These are phyloP conservation scores for Chrysochloris asiatica DNA, from an alignment of 2,113 vertebrate genomes.

Conservation along the genomic window DNA sequence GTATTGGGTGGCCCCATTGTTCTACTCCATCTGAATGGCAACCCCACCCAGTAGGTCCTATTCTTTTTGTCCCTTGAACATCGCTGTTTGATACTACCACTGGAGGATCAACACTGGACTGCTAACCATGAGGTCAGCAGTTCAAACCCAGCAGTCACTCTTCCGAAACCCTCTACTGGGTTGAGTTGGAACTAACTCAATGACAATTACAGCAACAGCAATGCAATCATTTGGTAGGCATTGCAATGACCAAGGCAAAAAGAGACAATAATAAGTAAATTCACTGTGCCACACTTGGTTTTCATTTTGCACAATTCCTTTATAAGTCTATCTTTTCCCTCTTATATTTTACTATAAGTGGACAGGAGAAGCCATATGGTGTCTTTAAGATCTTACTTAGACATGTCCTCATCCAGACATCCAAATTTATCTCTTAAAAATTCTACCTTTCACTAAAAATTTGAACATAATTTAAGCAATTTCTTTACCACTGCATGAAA, in stretches of 20 bases:
- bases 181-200: too few relatives aligned
- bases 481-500: background rate
- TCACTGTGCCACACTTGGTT: too few relatives aligned
- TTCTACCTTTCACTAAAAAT: background rate
- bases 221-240: too few relatives aligned
- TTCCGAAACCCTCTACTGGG: too few relatives aligned
- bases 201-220: too few relatives aligned
- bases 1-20: background rate
- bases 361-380: background rate
- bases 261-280: too few relatives aligned
- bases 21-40: background rate
- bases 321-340: background rate
- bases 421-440: background rate
- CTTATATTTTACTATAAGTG: background rate
- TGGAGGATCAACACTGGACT: too few relatives aligned
- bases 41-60: background rate
- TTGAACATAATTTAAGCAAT: background rate
- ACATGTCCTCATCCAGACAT: background rate
- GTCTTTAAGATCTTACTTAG: background rate
- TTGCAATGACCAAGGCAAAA: too few relatives aligned
- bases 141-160: too few relatives aligned
- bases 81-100: too few relatives aligned
- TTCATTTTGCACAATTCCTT: background rate
- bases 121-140: too few relatives aligned
- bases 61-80: background rate